Base-by-base conservation (phyloP, 2,797 vertebrate genomes). In the Polyboroides typus region DNA sequence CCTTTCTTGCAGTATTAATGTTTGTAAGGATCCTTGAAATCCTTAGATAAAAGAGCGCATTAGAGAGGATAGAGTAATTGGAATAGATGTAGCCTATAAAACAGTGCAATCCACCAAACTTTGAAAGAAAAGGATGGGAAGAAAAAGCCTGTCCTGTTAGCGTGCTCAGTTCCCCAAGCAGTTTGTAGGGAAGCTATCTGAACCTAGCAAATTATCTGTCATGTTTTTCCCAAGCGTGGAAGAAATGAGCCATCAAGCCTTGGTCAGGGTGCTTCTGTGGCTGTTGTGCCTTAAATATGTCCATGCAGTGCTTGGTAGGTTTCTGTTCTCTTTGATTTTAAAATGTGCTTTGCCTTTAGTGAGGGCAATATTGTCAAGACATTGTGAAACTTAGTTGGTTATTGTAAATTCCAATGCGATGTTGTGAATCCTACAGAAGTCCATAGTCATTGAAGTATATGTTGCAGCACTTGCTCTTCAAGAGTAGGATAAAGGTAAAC, bases 1-100 rank as follows among this genome's bases (percentile, higher is more conserved):
- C 47, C 47, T n/a, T 40, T 80, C 70, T 70, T 73, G 59, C 40
- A 12, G 34, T 60, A 93, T 96, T 95, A 94, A n/a, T 89, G 67
- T 96, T 97, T 95, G 67, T 71, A 80, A 96, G 94, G 86, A 85
- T 80, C 95, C 92, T 91, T 94, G 92, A 91, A 96, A 91, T 89
- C 50, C 75, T 64, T 64, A 89, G 86, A 94, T 91, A 93, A 96
- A 93, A 88, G 83, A 90, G 67, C 60, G 44, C 34, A 44, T 96
- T 88, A 48, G 44, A 40, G 83, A 95, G 42, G 34, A 45, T 6
- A 53, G 62, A 79, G 62, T 73, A 71, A 64, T 67, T 76, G 79
- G 42, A 92, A 89, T 47, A 68, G 56, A 82, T 72, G 60, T 83
- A 64, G 55, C 64, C 81, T 85, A 68, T 92, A 82, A 95, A 97